Evolutionary conservation across 2,113 vertebrate species (phyloP).

Genomic region (Plecturocebus donacophilus): DNA sequence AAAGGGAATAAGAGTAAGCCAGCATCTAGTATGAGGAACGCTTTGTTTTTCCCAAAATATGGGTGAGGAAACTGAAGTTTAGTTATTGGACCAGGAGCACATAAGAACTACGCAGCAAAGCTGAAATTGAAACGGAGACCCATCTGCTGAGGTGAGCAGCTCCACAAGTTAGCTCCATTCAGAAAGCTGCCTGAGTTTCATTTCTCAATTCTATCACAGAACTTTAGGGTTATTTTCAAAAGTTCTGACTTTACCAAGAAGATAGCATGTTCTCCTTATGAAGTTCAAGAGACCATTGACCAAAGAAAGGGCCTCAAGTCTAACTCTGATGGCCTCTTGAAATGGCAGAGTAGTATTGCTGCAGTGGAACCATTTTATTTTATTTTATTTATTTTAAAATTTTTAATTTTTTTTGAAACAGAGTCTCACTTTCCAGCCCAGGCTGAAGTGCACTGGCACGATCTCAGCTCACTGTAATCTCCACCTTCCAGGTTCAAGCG

Average conservation of each 20-base stretch:
- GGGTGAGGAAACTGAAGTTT: constrained; percentile 7
- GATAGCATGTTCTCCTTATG: not conserved
- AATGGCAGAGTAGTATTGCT: not conserved
- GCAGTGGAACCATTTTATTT: too few relatives aligned
- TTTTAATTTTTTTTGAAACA: too few relatives aligned
- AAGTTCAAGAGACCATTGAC: not conserved
- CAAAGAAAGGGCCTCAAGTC: not conserved
- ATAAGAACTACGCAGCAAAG: not conserved
- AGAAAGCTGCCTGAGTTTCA: not conserved
- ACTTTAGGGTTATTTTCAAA: not conserved
- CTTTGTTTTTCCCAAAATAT: not conserved
- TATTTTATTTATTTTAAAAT: too few relatives aligned
- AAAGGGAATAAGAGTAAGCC: not conserved
- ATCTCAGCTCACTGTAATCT: too few relatives aligned
- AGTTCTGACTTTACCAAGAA: not conserved
- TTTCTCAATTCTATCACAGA: not conserved
- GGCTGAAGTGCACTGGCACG: too few relatives aligned
- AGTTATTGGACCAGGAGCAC: not conserved
- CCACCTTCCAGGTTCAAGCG: too few relatives aligned
- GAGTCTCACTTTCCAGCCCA: too few relatives aligned
- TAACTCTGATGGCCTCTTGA: not conserved
- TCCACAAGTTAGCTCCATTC: not conserved
- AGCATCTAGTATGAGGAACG: not conserved
- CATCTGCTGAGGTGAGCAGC: not conserved
- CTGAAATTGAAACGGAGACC: not conserved